Base-by-base conservation (phyloP, 2,113 vertebrate genomes). In the Sylvietta virens region DNA sequence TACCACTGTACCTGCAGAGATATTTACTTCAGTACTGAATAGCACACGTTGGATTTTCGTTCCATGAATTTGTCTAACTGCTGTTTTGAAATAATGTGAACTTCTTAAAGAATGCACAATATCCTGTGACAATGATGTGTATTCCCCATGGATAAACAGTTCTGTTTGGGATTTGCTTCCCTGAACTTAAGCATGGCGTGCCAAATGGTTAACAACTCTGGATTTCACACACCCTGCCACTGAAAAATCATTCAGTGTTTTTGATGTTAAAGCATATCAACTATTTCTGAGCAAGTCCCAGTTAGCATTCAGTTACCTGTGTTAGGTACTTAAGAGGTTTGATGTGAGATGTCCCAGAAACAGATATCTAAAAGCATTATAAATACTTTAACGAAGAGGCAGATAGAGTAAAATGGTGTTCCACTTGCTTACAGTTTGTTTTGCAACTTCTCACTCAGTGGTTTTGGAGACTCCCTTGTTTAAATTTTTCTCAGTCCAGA, bases 1-100 rank as follows among this genome's bases (percentile, higher is more conserved):
- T 0, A 1, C 23, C 33, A 30, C 23, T 33, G 3, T 58, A n/a
- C n/a, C n/a, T n/a, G 27, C 15, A 42, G 35, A 71, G 11, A 2
- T n/a, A 53, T 67, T 77, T 61, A 20, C 31, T 77, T 65, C 23
- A 61, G 6, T 80, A 54, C 22, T 62, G n/a, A 42, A 47, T 4
- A 58, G 6, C n/a, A 39, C 21, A 51, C 60, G 7, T 11, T 67
- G 19, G 13, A 35, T 60, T 89, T 91, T 79, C 4, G 2, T 78
- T 72, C 56, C 20, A 7, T 62, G 6, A 50, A 23, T 61, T 72
- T 73, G 4, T 86, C 31, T 56, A 51, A 24, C 15, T 80, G 18
- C 5, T 85, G 31, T 62, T 77, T 82, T 65, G 10, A 61, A 83
- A 80, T 53, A 4, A 8, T 4, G 6, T 24, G 7, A 61, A 64